Conservation (phyloP, 2,797 vertebrate genomes). For the Rhabdophis nuchalis region DNA sequence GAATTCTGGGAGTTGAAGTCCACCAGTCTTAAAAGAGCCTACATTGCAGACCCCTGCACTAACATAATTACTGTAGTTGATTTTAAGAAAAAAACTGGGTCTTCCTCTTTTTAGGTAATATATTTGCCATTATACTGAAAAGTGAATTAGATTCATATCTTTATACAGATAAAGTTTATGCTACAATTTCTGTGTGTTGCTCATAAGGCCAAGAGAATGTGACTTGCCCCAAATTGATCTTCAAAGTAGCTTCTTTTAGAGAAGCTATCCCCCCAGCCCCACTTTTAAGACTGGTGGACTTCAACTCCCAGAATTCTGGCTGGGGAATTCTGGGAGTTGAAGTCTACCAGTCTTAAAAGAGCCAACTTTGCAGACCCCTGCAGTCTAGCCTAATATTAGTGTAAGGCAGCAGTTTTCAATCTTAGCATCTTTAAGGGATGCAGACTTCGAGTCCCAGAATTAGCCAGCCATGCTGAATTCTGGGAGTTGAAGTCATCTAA, state of each 20-base stretch:
- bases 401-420: background rate
- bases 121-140: background rate
- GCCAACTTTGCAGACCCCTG: too few relatives aligned
- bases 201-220: background rate
- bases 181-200: background rate
- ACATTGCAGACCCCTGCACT: too few relatives aligned
- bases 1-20: too few relatives aligned
- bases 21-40: too few relatives aligned
- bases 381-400: background rate
- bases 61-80: background rate
- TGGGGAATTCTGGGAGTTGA: too few relatives aligned
- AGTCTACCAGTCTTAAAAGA: too few relatives aligned
- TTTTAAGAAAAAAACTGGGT: background rate
- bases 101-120: background rate
- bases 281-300: too few relatives aligned
- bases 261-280: too few relatives aligned
- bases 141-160: background rate
- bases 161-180: background rate
- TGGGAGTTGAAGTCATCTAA: background rate
- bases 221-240: background rate
- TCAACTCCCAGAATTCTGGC: too few relatives aligned
- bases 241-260: background rate
- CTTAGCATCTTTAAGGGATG: background rate
- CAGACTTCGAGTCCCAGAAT: background rate
- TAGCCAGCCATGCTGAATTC: background rate